These are phyloP conservation scores for Pelvicachromis taeniatus DNA, from an alignment of 2,113 vertebrate species.

Conservation along the genomic window DNA sequence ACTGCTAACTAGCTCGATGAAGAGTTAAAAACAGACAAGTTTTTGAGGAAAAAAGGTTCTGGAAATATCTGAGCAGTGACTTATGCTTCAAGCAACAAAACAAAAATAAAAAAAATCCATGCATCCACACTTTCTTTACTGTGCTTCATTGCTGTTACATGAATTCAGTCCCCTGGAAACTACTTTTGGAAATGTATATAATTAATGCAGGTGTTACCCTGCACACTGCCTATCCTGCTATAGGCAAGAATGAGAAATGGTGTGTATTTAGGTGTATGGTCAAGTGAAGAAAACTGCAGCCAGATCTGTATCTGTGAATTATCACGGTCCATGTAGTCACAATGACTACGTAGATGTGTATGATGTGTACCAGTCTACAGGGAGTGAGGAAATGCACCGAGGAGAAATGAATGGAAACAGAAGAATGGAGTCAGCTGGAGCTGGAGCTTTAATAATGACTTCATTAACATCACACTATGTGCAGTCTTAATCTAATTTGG, in stretches of 20 bases:
- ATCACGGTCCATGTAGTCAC: not conserved
- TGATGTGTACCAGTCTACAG: not conserved
- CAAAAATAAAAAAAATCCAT: not conserved
- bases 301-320: not conserved
- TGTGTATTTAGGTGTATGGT: not conserved
- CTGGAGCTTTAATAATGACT: not conserved
- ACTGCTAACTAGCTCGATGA: not conserved
- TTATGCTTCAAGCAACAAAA: not conserved
- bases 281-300: not conserved
- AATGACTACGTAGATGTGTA: not conserved
- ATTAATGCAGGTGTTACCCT: not conserved
- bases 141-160: not conserved
- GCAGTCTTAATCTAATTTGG: not conserved
- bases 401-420: not conserved
- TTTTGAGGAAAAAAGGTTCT: not conserved
- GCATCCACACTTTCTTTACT: not conserved
- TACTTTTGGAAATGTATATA: not conserved
- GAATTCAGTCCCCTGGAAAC: not conserved
- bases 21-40: not conserved
- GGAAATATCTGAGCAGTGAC: not conserved
- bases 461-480: conserved; percentile 22
- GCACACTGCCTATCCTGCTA: not conserved
- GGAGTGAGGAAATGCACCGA: not conserved
- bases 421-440: not conserved
- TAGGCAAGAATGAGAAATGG: not conserved